Evolutionary conservation across 2,113 vertebrate species (phyloP).

Genomic region (Corynorhinus townsendii): DNA sequence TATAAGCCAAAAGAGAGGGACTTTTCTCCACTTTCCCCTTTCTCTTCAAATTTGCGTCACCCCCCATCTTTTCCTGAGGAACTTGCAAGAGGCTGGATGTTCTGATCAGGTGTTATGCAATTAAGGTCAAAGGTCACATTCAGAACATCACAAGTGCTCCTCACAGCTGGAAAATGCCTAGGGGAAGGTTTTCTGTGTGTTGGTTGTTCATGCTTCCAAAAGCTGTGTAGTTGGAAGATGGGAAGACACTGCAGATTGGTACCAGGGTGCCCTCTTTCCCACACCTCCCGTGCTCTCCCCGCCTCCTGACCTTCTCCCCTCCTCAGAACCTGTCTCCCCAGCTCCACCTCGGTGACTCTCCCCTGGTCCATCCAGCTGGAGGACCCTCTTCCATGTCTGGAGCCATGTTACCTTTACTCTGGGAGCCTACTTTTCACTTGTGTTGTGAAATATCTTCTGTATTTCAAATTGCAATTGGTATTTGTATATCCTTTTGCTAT

Average conservation of each 20-base stretch:
- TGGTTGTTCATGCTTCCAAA: neutral
- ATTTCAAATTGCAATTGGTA: neutral
- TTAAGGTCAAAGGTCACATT: neutral
- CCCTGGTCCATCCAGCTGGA: neutral
- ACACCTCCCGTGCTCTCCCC: rapidly evolving
- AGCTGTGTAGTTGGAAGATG: neutral
- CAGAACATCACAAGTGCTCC: neutral
- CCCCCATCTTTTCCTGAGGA: neutral
- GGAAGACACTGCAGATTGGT: neutral
- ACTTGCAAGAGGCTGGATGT: neutral
- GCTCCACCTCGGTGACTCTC: neutral
- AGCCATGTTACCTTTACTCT: neutral
- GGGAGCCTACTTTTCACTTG: neutral
- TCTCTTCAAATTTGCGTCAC: neutral
- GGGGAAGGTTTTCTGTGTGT: neutral
- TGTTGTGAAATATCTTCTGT: neutral
- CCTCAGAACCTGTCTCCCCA: neutral
- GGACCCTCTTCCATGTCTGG: neutral
- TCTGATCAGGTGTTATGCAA: neutral
- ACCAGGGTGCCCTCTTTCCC: neutral
- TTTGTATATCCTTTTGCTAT: neutral
- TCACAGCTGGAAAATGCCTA: neutral
- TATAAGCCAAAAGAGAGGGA: neutral
- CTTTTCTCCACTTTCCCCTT: neutral
- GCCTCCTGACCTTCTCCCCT: neutral